Percentiles rank a stretch among this genome's conserved stretches.
Conservation (phyloP, 2,797 vertebrate species). For the Zenarchopterus dispar region DNA sequence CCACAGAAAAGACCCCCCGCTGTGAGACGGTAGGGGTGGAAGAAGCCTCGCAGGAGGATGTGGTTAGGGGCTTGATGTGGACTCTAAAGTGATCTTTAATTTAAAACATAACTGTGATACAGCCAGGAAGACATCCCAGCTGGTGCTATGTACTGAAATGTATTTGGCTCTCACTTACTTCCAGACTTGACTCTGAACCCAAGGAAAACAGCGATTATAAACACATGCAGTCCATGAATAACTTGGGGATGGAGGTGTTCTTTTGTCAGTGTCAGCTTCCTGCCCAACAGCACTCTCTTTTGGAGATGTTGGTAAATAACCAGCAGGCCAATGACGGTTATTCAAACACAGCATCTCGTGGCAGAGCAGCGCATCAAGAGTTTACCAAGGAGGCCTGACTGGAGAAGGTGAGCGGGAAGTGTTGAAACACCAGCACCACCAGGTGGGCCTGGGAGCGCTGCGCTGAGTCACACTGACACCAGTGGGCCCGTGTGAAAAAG, state of each 20-base stretch:
- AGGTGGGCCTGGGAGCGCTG: slow-evolving; percentile 50
- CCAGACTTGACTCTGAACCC: slow-evolving; percentile 13
- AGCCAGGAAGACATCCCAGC: no score
- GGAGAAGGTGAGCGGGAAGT: slow-evolving; percentile 45
- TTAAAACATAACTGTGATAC: no score
- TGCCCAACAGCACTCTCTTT: slow-evolving; percentile 70
- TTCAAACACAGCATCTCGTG: slow-evolving; percentile 36
- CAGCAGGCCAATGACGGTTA: slow-evolving; percentile 45
- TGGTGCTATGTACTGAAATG: no score
- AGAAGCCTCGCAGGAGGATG: slow-evolving; percentile 14
- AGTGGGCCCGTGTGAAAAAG: slow-evolving; percentile 40
- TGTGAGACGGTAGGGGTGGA: slow-evolving; percentile 34
- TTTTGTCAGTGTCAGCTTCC: slow-evolving; percentile 45
- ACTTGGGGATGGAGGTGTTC: slow-evolving; percentile 4
- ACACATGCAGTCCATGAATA: background rate
- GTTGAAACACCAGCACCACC: slow-evolving; percentile 38
- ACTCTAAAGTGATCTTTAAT: background rate
- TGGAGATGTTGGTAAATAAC: slow-evolving; percentile 53
- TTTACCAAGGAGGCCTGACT: slow-evolving; percentile 21
- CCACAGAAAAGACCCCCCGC: slow-evolving; percentile 49
- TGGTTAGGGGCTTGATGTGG: slow-evolving; percentile 22
- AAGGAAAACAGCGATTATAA: slow-evolving; percentile 1
- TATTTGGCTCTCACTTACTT: no score
- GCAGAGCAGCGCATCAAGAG: slow-evolving; percentile 30
- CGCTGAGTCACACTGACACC: slow-evolving; percentile 56